These are phyloP conservation scores for Erythrolamprus reginae DNA, from an alignment of 2,113 vertebrate species.

Conservation along the genomic window DNA sequence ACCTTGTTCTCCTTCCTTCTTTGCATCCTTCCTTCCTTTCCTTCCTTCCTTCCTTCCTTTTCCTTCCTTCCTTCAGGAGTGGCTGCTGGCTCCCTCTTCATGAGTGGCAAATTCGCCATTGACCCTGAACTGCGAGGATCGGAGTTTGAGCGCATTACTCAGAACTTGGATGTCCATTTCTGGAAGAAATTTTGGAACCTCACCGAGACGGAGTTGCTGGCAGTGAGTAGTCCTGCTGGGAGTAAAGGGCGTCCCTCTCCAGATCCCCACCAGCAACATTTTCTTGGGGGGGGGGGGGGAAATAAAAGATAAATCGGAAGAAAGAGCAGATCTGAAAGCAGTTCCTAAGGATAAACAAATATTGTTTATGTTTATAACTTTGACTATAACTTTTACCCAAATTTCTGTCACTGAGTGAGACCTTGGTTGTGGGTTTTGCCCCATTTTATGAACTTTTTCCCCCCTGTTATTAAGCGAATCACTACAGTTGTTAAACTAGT, in stretches of 20 bases:
- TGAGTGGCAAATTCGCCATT: conserved; percentile 84
- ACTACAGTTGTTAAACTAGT: no score
- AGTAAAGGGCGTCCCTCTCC: fast-evolving
- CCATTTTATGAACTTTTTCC: neutral
- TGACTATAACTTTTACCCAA: neutral
- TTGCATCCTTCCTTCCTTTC: no score
- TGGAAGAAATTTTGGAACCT: conserved; percentile 93
- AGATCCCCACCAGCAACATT: neutral
- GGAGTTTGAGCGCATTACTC: conserved; percentile 85
- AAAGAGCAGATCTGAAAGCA: neutral
- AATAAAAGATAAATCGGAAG: neutral
- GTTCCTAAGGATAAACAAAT: neutral
- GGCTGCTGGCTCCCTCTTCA: conserved; percentile 85
- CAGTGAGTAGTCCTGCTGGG: conserved; percentile 66
- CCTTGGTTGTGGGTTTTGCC: neutral
- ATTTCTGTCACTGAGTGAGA: neutral
- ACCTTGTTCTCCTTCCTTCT: no score
- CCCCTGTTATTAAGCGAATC: neutral
- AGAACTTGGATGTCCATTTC: conserved; percentile 88
- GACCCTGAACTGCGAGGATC: conserved; percentile 85
- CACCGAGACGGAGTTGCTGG: conserved; percentile 83
- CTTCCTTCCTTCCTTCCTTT: neutral
- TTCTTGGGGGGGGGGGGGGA: neutral
- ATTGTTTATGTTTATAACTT: neutral
- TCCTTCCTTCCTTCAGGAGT: conserved; percentile 65